A percentile compares a stretch with the other conserved stretches of the same genome.
Conservation (phyloP, 2,113 vertebrate genomes). For the Rynchops niger region DNA sequence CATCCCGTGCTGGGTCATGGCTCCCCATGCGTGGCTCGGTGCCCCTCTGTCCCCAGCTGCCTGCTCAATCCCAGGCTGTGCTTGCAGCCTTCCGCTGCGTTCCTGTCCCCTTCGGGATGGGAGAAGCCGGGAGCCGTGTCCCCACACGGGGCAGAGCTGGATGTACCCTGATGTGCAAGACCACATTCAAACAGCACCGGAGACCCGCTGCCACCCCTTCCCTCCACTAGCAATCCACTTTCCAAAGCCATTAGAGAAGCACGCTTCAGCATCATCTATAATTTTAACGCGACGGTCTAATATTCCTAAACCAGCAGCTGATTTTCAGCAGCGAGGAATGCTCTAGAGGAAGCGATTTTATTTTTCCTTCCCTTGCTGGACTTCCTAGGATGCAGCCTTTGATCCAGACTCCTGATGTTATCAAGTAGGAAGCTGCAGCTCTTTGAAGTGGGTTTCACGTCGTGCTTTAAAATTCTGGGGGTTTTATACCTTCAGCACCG, state of each 20-base stretch:
- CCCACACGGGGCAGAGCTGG: background rate
- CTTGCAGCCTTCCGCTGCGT: background rate
- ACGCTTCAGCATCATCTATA: background rate
- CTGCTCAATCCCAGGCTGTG: background rate
- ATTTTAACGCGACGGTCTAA: fast-evolving
- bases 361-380: slow-evolving; percentile 5
- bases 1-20: fast-evolving
- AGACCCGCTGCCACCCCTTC: background rate
- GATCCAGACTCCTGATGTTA: slow-evolving; percentile 20
- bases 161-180: too few relatives aligned
- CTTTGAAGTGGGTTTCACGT: slow-evolving; percentile 4
- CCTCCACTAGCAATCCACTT: background rate
- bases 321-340: background rate
- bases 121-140: background rate
- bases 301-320: background rate
- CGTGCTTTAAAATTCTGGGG: background rate
- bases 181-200: background rate
- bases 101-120: background rate
- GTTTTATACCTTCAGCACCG: background rate
- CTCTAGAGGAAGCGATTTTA: background rate
- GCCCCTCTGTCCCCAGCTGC: background rate
- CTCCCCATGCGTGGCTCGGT: background rate
- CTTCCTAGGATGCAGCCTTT: background rate
- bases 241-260: background rate
- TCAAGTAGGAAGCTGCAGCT: background rate